Evolutionary conservation across 1,140 invertebrate genomes (phyloP), one percentile per base, ranked within the genome.

Genomic region (Mylabris phalerata): DNA sequence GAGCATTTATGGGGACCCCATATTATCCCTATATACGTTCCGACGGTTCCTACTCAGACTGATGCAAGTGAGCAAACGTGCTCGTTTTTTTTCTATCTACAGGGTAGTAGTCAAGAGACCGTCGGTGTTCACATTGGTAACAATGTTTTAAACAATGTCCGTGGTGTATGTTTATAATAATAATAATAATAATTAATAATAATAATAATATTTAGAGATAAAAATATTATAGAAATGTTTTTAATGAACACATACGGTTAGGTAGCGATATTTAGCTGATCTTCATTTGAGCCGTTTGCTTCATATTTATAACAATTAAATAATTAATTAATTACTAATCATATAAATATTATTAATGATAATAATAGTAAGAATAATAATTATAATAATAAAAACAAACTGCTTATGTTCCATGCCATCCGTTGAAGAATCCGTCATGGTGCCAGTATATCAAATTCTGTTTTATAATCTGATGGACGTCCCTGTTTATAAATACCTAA

Each of bases 331-430:
- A 19, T 19, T 19, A 19, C 19, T 19, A 19, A 19, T 19, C 19
- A 19, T 19, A 32, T 32, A 32, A 32, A 32, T 32, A 32, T 32
- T 32, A 32, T 5, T 32, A 32, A 5, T 32, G 7, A 7, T 32
- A 32, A 32, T 32, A 32, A 32, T 32, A 32, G 19, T 19, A 19
- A 19, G 19, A 19, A 32, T 32, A 32, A 32, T 32, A 3, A 61
- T 19, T 66, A 57, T 62, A 63, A 61, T 66, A 66, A 57, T 62
- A 54, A 61, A 67, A 32, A 32, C 32, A 40, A 60, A 69, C 58
- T 67, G 67, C 67, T 71, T 69, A 71, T 67, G 66, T 69, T 71
- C 61, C 62, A 68, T 71, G 69, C 69, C 68, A 68, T 71, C 69
- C 69, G 49, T 55, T 60, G 41, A 54, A 38, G 25, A 55, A 54